phyloP scores from a whole-genome alignment of 2,113 vertebrate species.

The Erpornis zantholeuca region DNA sequence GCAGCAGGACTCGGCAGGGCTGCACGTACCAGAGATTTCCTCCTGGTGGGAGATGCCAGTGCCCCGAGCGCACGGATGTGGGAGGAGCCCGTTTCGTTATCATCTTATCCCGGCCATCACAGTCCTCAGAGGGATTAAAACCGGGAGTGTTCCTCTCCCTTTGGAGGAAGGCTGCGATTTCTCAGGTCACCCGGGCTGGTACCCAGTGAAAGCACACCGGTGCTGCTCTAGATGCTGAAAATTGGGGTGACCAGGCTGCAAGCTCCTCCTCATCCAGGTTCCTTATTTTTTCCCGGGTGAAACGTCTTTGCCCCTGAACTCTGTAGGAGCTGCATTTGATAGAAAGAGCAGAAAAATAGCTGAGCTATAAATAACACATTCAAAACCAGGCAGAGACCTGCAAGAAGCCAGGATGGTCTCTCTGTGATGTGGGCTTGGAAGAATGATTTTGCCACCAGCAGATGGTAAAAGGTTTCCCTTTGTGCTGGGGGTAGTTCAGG shows the following conservation, averaged over 20 bases:
- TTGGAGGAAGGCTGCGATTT: background rate
- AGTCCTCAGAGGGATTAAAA: background rate
- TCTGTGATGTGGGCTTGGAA: background rate
- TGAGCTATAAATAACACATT: conserved; percentile 35
- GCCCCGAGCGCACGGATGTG: background rate
- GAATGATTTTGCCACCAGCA: background rate
- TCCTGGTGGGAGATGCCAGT: accelerated
- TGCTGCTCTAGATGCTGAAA: background rate
- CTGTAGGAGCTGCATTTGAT: background rate
- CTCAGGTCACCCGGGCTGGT: background rate
- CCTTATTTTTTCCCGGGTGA: background rate
- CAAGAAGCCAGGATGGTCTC: background rate
- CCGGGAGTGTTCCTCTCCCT: accelerated
- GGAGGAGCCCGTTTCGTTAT: background rate
- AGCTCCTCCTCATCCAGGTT: background rate
- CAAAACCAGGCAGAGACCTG: conserved; percentile 1
- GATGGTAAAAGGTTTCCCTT: background rate
- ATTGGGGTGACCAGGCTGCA: background rate
- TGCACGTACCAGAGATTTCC: accelerated
- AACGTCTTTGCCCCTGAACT: background rate
- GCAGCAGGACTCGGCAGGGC: accelerated
- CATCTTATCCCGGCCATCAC: accelerated
- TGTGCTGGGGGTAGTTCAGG: background rate
- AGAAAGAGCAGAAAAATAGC: background rate
- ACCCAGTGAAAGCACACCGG: background rate